These are phyloP conservation scores for Sitodiplosis mosellana DNA, from an alignment of 1,140 invertebrate species.

Conservation along the genomic window DNA sequence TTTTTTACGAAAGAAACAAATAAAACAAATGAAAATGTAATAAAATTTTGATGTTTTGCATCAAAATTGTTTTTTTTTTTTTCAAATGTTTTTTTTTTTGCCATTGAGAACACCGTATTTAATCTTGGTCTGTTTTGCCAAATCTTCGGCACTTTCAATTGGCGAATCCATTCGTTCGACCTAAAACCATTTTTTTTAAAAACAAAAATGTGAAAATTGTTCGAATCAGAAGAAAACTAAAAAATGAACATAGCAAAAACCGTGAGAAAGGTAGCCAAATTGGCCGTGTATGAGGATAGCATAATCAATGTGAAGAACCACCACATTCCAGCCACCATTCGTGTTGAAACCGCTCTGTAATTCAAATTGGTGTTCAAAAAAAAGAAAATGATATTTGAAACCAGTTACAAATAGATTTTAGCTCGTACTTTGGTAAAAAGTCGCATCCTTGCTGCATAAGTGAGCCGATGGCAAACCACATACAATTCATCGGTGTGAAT, in stretches of 20 bases:
- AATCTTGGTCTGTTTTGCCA: constrained; percentile 91
- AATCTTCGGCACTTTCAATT: constrained; percentile 87
- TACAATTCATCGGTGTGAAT: constrained; percentile 79
- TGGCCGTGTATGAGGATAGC: constrained; percentile 96
- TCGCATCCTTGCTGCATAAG: constrained; percentile 86
- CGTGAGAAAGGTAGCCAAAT: constrained; percentile 91
- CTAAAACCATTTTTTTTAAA: too few species aligned
- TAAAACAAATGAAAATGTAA: too few species aligned
- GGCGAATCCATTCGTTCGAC: constrained; percentile 82
- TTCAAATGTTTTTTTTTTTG: too few species aligned
- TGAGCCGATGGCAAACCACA: constrained; percentile 91
- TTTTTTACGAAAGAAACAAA: too few species aligned
- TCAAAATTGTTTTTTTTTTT: too few species aligned
- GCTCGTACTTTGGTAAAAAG: constrained; percentile 72
- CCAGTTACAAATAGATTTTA: too few species aligned
- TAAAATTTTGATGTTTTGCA: too few species aligned
- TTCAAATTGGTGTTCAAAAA: neutral
- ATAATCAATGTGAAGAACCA: constrained; percentile 97
- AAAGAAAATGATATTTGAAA: too few species aligned
- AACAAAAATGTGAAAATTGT: too few species aligned
- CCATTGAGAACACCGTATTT: constrained; percentile 88
- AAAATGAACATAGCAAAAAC: too few species aligned
- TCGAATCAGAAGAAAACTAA: too few species aligned
- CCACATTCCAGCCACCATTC: constrained; percentile 86
- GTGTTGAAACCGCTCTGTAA: constrained; percentile 61